Evolutionary conservation across 1,140 invertebrate species (phyloP).

Genomic region (Papilio dardanus): DNA sequence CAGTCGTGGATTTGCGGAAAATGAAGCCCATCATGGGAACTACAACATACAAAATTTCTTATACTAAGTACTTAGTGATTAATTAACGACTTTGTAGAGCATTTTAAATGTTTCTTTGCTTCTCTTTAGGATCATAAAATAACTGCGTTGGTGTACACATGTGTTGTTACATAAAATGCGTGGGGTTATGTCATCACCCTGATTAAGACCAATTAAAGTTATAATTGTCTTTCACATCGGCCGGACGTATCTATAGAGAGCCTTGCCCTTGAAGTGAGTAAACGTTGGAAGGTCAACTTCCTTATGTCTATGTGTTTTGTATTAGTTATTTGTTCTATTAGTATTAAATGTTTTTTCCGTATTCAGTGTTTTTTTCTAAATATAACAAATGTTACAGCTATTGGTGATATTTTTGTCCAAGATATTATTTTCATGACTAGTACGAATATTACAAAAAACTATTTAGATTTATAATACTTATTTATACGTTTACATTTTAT

Average conservation of each 20-base stretch:
- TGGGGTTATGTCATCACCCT: constrained; percentile 46
- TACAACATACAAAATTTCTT: not conserved
- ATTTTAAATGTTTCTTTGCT: not conserved
- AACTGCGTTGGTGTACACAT: constrained; percentile 9
- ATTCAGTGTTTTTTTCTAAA: not conserved
- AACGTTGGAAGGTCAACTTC: constrained; percentile 21
- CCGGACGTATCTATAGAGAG: constrained; percentile 38
- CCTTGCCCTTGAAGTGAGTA: constrained; percentile 12
- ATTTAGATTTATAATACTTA: too few relatives aligned
- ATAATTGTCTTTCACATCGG: constrained; percentile 35
- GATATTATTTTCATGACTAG: too few relatives aligned
- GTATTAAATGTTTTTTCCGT: not conserved
- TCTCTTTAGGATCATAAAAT: not conserved
- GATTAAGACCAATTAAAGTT: constrained; percentile 44
- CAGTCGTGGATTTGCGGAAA: too few relatives aligned
- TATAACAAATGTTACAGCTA: too few relatives aligned
- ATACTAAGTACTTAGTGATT: not conserved
- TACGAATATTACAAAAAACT: too few relatives aligned
- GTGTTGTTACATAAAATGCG: constrained; percentile 40
- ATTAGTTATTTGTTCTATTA: not conserved
- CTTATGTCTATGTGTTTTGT: not conserved
- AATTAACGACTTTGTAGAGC: not conserved
- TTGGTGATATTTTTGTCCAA: too few relatives aligned
- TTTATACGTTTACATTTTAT: not conserved
- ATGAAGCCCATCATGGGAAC: too few relatives aligned